Evolutionary conservation across 2,888 invertebrate species (phyloP).

Genomic region (Glomeris marginata): DNA sequence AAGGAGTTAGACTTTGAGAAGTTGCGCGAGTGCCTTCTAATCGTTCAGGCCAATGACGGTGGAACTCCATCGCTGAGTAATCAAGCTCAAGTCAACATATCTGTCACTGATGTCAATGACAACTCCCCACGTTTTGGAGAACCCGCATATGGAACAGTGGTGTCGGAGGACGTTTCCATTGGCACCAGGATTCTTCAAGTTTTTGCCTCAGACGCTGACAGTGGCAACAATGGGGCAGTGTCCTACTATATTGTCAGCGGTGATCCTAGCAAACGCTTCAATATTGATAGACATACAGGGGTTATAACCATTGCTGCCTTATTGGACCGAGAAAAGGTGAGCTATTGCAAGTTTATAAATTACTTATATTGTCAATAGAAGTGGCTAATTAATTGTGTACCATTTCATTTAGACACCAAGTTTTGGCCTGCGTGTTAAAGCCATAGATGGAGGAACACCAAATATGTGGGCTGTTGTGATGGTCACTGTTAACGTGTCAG

Average conservation of each 20-base stretch:
- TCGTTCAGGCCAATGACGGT: conserved; percentile 78
- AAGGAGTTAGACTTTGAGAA: conserved; percentile 76
- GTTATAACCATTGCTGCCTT: conserved; percentile 52
- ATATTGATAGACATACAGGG: conserved; percentile 59
- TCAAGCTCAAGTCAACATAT: conserved; percentile 71
- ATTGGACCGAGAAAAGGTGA: conserved; percentile 68
- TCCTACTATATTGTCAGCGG: conserved; percentile 61
- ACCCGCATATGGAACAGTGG: conserved; percentile 54
- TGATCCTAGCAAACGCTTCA: conserved; percentile 59
- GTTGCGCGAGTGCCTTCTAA: conserved; percentile 67
- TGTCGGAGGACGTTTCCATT: conserved; percentile 60
- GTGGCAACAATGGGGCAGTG: conserved; percentile 61
- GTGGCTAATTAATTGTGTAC: not conserved
- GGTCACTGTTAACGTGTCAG: conserved; percentile 64
- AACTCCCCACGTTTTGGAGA: conserved; percentile 69
- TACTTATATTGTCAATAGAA: not conserved
- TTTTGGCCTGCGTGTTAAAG: conserved; percentile 64
- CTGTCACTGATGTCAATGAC: conserved; percentile 72
- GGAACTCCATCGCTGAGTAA: conserved; percentile 78
- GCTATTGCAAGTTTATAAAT: conserved; percentile 24
- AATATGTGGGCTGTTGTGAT: conserved; percentile 53
- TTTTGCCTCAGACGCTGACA: conserved; percentile 69
- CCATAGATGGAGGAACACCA: conserved; percentile 65
- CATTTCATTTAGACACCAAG: conserved; percentile 33
- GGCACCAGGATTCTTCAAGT: conserved; percentile 51